Conservation (phyloP, 2,797 vertebrate species). For the Orestias chungarensis region DNA sequence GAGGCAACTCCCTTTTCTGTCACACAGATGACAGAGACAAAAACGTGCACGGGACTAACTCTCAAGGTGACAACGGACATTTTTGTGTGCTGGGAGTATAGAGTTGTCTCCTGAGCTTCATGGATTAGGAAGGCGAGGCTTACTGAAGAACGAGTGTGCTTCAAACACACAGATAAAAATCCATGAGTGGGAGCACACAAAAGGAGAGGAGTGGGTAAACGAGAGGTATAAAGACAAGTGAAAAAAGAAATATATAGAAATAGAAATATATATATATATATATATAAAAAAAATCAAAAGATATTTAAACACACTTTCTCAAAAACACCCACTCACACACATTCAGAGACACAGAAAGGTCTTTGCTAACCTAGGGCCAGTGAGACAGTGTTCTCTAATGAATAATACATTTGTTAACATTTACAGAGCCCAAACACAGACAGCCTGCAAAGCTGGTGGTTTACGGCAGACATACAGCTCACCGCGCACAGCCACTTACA, state of each 20-base stretch:
- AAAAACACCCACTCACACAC: constrained; percentile 5
- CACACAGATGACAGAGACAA: constrained; percentile 70
- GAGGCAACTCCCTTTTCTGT: constrained; percentile 69
- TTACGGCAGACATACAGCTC: constrained; percentile 46
- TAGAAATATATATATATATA: constrained; percentile 34
- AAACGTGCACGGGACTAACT: constrained; percentile 65
- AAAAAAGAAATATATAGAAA: constrained; percentile 57
- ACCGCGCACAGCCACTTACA: constrained; percentile 40
- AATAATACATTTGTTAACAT: constrained; percentile 77
- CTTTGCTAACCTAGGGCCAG: constrained; percentile 70
- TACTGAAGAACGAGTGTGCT: constrained; percentile 24
- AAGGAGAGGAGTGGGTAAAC: constrained; percentile 47
- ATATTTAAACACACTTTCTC: constrained; percentile 28
- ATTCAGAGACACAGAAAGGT: constrained; percentile 70
- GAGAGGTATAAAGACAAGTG: constrained; percentile 45
- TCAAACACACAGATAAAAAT: constrained; percentile 52
- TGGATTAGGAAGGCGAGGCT: constrained; percentile 53
- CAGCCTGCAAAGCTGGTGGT: constrained; percentile 51
- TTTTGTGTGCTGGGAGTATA: constrained; percentile 41
- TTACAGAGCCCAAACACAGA: constrained; percentile 60
- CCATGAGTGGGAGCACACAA: constrained; percentile 60
- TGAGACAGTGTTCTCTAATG: constrained; percentile 56
- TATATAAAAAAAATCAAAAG: constrained; percentile 41
- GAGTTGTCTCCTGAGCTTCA: constrained; percentile 51
- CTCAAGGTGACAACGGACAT: constrained; percentile 57